Conservation (phyloP, 37 sponge, comb jelly and placozoan genomes). For the Petrosia ficiformis region DNA sequence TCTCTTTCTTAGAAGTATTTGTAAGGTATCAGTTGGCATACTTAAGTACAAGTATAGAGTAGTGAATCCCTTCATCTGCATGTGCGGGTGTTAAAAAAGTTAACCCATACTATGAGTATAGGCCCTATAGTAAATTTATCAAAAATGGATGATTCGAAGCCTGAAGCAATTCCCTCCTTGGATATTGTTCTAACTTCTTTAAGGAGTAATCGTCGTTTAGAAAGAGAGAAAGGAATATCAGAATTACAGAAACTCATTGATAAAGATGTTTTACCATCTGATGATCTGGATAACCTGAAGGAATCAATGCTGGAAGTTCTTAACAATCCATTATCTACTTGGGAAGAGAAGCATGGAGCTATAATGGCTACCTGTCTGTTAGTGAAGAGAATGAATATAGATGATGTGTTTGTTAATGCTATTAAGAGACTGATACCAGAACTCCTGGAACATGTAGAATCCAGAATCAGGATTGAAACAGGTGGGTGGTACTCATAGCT, state of each 20-base stretch:
- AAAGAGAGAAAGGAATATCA: constrained; percentile 65
- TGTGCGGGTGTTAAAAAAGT: too few relatives aligned
- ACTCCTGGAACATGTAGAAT: constrained; percentile 54
- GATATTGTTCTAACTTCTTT: constrained; percentile 8
- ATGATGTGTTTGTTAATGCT: background rate
- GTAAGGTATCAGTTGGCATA: too few relatives aligned
- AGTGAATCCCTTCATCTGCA: too few relatives aligned
- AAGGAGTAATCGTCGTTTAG: constrained; percentile 50
- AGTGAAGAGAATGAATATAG: background rate
- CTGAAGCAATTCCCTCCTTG: too few relatives aligned
- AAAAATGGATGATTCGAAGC: too few relatives aligned
- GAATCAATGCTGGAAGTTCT: background rate
- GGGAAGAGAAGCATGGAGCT: constrained; percentile 70
- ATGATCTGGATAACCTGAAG: background rate
- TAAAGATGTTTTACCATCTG: background rate
- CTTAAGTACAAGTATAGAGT: too few relatives aligned
- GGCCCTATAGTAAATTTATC: too few relatives aligned
- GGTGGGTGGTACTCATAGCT: too few relatives aligned
- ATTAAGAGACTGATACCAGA: constrained; percentile 30
- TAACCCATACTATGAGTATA: too few relatives aligned
- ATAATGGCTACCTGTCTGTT: constrained; percentile 38
- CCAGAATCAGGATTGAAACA: constrained; percentile 50
- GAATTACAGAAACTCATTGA: constrained; percentile 21
- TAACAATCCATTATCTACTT: background rate
- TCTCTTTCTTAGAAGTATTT: too few relatives aligned